Percentiles rank a stretch among this genome's conserved stretches.
These are phyloP conservation scores for Dromococcyx pavoninus DNA, from an alignment of 2,797 vertebrate genomes.

Conservation along the genomic window DNA sequence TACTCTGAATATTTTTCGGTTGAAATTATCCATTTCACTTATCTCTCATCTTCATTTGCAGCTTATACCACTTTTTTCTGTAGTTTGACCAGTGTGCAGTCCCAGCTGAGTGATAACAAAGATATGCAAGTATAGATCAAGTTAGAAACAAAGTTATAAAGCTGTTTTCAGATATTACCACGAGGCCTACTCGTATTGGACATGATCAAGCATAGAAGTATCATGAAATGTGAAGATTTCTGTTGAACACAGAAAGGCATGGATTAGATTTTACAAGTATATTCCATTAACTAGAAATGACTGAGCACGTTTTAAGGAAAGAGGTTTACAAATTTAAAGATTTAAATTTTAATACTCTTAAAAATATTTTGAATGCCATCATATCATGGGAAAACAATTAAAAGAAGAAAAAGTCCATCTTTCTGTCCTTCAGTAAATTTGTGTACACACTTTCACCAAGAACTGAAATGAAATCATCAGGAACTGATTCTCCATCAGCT, in stretches of 20 bases:
- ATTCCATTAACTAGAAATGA: not conserved
- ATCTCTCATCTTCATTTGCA: not conserved
- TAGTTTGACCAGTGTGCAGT: not conserved
- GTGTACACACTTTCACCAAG: not conserved
- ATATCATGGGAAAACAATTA: not conserved
- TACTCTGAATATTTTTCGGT: not conserved
- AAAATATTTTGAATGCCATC: constrained; percentile 11
- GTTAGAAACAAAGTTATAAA: not conserved
- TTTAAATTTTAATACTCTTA: constrained; percentile 42
- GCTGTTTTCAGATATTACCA: not conserved
- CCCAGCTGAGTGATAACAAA: not conserved
- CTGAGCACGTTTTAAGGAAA: not conserved
- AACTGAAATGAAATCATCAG: not conserved
- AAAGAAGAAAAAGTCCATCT: not conserved
- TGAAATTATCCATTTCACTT: not conserved
- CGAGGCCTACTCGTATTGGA: not conserved
- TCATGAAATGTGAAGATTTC: not conserved
- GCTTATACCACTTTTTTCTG: not conserved
- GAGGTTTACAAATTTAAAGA: not conserved
- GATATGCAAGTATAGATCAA: not conserved
- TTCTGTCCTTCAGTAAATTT: not conserved
- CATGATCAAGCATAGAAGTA: not conserved
- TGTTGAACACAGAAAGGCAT: not conserved
- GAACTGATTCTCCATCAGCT: no score
- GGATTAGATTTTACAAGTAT: not conserved